Base-by-base conservation (phyloP, 2,888 invertebrate genomes). In the Dastarcus helophoroides region DNA sequence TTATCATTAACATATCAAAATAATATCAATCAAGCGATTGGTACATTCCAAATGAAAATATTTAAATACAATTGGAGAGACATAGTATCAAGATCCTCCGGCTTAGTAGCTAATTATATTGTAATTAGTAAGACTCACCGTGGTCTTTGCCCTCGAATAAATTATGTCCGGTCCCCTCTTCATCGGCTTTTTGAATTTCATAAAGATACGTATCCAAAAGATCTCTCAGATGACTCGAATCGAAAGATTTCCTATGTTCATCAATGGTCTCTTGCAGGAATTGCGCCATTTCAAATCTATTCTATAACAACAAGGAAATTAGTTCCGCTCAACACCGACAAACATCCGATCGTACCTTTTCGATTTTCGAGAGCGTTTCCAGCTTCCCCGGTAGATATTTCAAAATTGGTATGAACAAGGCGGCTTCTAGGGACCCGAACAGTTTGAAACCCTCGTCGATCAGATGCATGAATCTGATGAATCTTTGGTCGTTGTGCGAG, bases 361-460 rank as follows among this genome's bases (percentile, higher is more conserved):
- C 52, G 44, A 79, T 67, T 57, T 77, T 70, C 34, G 63, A 60
- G 22, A 65, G 56, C 1, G 69, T 65, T 24, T 60, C 57, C 35
- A 60, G 63, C 16, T 70, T 54, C 17, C 66, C 64, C 0, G 76
- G 76, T 25, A 76, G 47, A 43, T 69, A 71, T 36, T 76, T 73
- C 51, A 88, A 71, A 2, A 80, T 68, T 3, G 90, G 88, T 39
- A 90, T 73, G 53, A 86, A 89, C 58, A 86, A 84, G 31, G 84
- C 79, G 4, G 79, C 77, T 43, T 79, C 79, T 23, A 89, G 73
- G 48, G 82, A 76, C 6, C 86, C 85, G 51, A 90, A 89, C 1
- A 90, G 67, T 33, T 75, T 70, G 74, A 91, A 90, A 15, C 91
- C 91, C 62, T 91, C 90, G 51, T 89, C 88, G 48, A 90, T 86